Evolutionary conservation across 2,113 vertebrate species (phyloP), one percentile per base, ranked within the genome.

Genomic region (Microcebus tavaratra): DNA sequence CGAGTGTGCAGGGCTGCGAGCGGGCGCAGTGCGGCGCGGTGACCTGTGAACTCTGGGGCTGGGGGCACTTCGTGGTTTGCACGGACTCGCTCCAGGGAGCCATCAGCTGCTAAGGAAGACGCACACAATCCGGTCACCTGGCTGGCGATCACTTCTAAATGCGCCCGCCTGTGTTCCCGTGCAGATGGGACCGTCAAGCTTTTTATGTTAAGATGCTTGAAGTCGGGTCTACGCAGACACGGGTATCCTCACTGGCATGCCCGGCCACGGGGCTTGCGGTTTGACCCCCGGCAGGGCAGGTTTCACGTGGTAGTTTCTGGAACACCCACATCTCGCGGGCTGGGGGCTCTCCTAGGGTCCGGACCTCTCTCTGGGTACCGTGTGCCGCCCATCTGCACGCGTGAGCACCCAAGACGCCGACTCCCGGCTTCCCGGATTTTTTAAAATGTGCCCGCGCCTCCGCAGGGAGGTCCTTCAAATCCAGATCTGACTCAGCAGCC

Each of bases 111-210:
- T 48, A 8, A 42, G 27, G 57, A 50, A 68, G 90, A 36, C 14
- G 3, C 6, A 25, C 25, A 0, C 6, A 36, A 1, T 21, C 39
- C 10, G 1, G 6, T 20, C 50, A 9, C 72, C 68, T 15, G 42
- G 42, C 5, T 42, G 42, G 5, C 42, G 42, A 5, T 42, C 42
- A 42, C 42, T 42, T 42, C 55, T 57, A 15, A 55, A 36, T 0
- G 3, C 45, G 27, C 42, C 25, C 39, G 45, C 39, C 79, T 65
- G n/a, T n/a, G 45, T 45, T 91, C 48, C 88, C 48, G 57, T 68
- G 31, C 50, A 34, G 53, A 36, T 93, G 67, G 21, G 31, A 59
- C 23, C 81, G 36, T 65, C 27, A 84, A n/a, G 29, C 84, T 59
- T 53, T 61, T 48, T 17, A 34, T 81, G 42, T 34, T 23, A 45